Base-by-base conservation (phyloP, 2,797 vertebrate species). In the Schizopygopsis pylzovi region DNA sequence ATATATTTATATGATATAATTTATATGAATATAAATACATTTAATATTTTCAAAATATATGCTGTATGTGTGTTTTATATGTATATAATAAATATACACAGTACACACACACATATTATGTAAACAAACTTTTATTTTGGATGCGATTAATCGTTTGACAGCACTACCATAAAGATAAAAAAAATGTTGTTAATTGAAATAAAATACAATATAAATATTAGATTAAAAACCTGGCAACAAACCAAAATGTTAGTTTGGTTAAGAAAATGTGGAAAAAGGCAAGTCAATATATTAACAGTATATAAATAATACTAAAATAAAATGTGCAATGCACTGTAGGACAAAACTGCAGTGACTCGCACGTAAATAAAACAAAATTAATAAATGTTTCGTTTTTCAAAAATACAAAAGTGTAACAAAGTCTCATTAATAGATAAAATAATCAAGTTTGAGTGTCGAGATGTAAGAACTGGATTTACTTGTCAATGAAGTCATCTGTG, bases 401-500 rank as follows among this genome's bases (percentile, higher is more conserved):
- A 77, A 33, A 65, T 22, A 45, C 1, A 9, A 41, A 59, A 79
- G 7, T 2, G 1, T 18, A 79, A 6, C 10, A 47, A 18, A 16
- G 61, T 18, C 25, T 47, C 28, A 54, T 54, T 76, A 8, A 76
- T 33, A 33, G 33, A 33, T 33, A 20, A 13, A 10, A 18, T 11
- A 6, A 18, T 52, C 4, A 45, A 65, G 41, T 43, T 25, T 11
- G 10, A 45, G 8, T 4, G 2, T 16, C 16, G 15, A 79, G 37
- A 13, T 79, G 41, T 20, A 61, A 20, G 45, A 56, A 73, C 7
- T 6, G 39, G 13, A 12, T 43, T 79, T 96, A 99, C 98, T 99
- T 99, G 94, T 99, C 98, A 90, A 99, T 99, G 91, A 99, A 99
- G 89, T 99, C 98, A 85, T 99, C 98, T 84, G 98, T 98, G 37